A percentile compares a stretch with the other conserved stretches of the same genome.
Evolutionary conservation across 1,140 invertebrate genomes (phyloP).

Genomic region (Sarcophaga peregrina): DNA sequence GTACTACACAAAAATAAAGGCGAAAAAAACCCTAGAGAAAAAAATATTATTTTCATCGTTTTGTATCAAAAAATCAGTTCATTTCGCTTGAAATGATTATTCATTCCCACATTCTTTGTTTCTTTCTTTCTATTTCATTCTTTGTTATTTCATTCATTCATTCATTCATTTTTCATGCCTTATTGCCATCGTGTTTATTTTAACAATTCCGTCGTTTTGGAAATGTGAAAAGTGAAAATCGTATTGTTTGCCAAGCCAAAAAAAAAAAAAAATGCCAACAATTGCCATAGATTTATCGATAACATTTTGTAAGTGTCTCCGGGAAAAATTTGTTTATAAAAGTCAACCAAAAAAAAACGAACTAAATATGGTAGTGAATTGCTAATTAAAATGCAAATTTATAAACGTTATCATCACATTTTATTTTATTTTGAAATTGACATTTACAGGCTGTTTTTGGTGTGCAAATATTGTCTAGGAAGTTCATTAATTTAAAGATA

Average conservation of each 20-base stretch:
- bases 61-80: not conserved
- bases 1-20: not conserved
- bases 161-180: too few relatives aligned
- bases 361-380: not conserved
- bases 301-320: not conserved
- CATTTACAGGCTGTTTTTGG: too few relatives aligned
- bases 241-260: not conserved
- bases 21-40: too few relatives aligned
- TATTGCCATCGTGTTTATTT: too few relatives aligned
- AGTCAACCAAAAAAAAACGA: not conserved
- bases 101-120: not conserved
- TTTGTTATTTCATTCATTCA: not conserved
- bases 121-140: not conserved
- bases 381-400: not conserved
- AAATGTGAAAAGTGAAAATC: not conserved
- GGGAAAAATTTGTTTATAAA: not conserved
- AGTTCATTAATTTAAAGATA: too few relatives aligned
- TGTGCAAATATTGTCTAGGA: too few relatives aligned
- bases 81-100: not conserved
- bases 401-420: too few relatives aligned
- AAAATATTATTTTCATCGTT: too few relatives aligned
- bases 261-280: constrained; percentile 10
- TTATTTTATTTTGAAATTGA: too few relatives aligned
- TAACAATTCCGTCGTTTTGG: too few relatives aligned
- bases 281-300: not conserved